Percentiles rank a stretch among this genome's conserved stretches.
Evolutionary conservation across 2,113 vertebrate genomes (phyloP).

Genomic region (Dipodomys stephensi): DNA sequence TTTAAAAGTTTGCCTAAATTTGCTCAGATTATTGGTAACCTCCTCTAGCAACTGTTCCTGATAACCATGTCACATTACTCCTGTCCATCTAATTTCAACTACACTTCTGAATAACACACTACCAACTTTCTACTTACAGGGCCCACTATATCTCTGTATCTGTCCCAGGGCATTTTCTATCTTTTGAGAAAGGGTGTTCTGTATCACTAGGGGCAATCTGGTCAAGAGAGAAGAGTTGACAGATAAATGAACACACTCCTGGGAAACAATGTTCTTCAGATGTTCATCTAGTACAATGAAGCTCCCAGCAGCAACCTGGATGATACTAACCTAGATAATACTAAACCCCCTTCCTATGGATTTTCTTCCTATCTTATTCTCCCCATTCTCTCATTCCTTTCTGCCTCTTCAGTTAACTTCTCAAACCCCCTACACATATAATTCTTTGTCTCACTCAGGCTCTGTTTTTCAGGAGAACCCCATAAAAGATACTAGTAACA

Average conservation of each 20-base stretch:
- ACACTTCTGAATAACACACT: not conserved
- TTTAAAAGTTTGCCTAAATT: not conserved
- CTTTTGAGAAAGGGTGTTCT: not conserved
- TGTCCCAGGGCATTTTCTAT: not conserved
- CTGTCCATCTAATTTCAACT: not conserved
- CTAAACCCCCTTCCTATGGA: too few species aligned
- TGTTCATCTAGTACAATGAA: not conserved
- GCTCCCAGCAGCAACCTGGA: not conserved
- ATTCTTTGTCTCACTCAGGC: not conserved
- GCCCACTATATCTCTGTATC: not conserved
- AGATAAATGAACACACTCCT: not conserved
- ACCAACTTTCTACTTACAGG: not conserved
- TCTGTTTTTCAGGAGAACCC: slow-evolving; percentile 29
- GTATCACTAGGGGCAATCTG: not conserved
- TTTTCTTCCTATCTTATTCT: not conserved
- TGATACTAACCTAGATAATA: not conserved
- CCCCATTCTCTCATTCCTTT: not conserved
- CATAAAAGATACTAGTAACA: not conserved
- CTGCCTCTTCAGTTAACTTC: not conserved
- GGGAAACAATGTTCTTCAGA: not conserved
- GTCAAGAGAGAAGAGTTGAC: not conserved
- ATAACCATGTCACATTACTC: not conserved
- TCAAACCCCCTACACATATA: slow-evolving; percentile 4
- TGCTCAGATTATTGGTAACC: not conserved
- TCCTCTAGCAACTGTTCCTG: not conserved